These are phyloP conservation scores for Macquaria australasica DNA, from an alignment of 2,113 vertebrate species.

Conservation along the genomic window DNA sequence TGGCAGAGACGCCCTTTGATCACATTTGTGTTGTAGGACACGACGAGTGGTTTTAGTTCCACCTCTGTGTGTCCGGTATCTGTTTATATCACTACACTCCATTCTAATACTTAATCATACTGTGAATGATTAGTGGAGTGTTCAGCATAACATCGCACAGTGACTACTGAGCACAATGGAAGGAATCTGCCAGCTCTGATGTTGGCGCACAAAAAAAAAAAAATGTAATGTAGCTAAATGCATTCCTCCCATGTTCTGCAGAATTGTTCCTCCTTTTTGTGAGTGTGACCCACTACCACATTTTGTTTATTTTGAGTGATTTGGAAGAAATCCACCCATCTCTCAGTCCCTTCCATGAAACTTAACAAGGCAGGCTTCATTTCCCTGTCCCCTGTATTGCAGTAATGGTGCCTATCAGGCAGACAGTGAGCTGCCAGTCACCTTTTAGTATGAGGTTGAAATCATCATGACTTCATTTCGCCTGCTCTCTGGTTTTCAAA, in stretches of 20 bases:
- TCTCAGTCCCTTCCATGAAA: slow-evolving; percentile 15
- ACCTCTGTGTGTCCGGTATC: slow-evolving; percentile 7
- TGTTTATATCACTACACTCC: slow-evolving; percentile 21
- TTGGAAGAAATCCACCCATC: slow-evolving; percentile 8
- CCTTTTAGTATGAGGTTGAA: slow-evolving; percentile 30
- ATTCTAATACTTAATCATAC: neutral
- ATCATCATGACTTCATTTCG: slow-evolving; percentile 56
- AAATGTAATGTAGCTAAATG: slow-evolving; percentile 13
- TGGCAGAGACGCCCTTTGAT: slow-evolving; percentile 28
- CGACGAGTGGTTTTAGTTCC: slow-evolving; percentile 23
- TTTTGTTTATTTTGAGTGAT: slow-evolving; percentile 21
- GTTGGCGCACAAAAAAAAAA: neutral
- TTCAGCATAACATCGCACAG: neutral
- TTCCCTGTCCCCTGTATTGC: slow-evolving; percentile 13
- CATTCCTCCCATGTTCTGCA: slow-evolving; percentile 7
- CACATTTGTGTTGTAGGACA: slow-evolving; percentile 6
- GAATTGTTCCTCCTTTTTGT: neutral
- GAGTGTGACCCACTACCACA: neutral
- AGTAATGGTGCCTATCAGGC: slow-evolving; percentile 19
- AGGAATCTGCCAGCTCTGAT: slow-evolving; percentile 19
- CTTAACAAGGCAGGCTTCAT: slow-evolving; percentile 28
- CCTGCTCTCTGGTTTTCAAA: slow-evolving; percentile 29
- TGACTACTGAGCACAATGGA: neutral
- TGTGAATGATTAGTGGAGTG: neutral
- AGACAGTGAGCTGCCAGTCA: slow-evolving; percentile 51